A percentile compares a stretch with the other conserved stretches of the same genome.
Evolutionary conservation across 2,888 invertebrate species (phyloP).

Genomic region (Pollenia griseotomentosa): DNA sequence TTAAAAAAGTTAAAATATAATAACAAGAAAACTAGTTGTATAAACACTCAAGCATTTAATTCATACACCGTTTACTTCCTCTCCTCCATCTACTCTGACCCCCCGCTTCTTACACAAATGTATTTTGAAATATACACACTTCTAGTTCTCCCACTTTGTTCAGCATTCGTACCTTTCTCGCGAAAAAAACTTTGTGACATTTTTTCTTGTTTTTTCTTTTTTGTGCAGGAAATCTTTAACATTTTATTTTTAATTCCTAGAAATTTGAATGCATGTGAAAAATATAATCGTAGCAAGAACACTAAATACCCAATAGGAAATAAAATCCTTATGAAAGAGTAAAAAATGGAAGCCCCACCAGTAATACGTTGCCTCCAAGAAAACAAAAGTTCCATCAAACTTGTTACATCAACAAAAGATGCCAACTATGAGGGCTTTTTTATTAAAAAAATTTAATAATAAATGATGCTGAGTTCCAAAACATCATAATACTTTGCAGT

Average conservation of each 20-base stretch:
- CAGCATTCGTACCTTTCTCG: conserved; percentile 10
- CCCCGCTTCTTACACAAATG: background rate
- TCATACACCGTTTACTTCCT: conserved; percentile 68
- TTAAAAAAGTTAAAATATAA: conserved; percentile 31
- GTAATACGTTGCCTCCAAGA: no score
- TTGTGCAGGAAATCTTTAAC: conserved; percentile 1
- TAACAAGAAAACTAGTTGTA: conserved; percentile 55
- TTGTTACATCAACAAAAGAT: no score
- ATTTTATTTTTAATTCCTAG: background rate
- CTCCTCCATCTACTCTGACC: background rate
- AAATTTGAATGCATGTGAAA: conserved; percentile 14
- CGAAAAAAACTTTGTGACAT: conserved; percentile 50
- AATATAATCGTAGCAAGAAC: conserved; percentile 1
- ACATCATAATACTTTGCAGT: no score
- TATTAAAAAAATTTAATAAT: no score
- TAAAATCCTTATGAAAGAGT: no score
- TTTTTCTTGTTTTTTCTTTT: conserved; percentile 19
- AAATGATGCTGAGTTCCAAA: no score
- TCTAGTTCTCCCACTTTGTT: background rate
- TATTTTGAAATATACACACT: background rate
- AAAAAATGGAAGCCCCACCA: no score
- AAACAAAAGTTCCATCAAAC: no score
- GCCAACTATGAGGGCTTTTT: no score
- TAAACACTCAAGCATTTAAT: conserved; percentile 62
- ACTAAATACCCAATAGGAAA: background rate